A percentile compares a stretch with the other conserved stretches of the same genome.
Conservation (phyloP, 2,797 vertebrate genomes). For the Bradypus variegatus region DNA sequence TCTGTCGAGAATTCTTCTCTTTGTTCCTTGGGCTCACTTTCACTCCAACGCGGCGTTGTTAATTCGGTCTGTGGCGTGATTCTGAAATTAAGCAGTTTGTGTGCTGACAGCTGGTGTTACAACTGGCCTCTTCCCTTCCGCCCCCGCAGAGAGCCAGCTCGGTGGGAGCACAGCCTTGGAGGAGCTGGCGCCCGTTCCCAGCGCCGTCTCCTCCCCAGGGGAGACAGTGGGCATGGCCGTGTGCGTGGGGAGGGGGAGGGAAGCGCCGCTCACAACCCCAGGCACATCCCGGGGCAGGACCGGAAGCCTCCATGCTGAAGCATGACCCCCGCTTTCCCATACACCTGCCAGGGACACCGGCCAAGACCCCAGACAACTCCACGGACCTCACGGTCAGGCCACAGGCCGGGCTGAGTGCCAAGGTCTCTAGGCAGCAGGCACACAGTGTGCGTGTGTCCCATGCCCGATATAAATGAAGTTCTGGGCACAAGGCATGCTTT, state of each 20-base stretch:
- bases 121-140: slow-evolving; percentile 37
- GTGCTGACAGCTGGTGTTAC: slow-evolving; percentile 42
- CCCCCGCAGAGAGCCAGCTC: slow-evolving; percentile 16
- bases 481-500: background rate
- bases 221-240: background rate
- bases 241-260: background rate
- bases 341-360: background rate
- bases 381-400: background rate
- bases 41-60: slow-evolving; percentile 39
- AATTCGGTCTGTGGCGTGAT: slow-evolving; percentile 40
- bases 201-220: background rate
- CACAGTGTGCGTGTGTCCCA: fast-evolving
- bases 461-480: background rate
- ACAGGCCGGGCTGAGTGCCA: background rate
- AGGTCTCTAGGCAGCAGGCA: background rate
- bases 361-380: background rate
- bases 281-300: background rate
- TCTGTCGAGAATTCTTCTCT: slow-evolving; percentile 14
- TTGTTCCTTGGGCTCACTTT: slow-evolving; percentile 45
- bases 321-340: background rate
- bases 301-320: background rate
- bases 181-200: fast-evolving
- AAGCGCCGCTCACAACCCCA: background rate
- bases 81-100: slow-evolving; percentile 38
- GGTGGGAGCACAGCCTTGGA: background rate